Percentiles rank a stretch among this genome's conserved stretches.
Evolutionary conservation across 2,113 vertebrate species (phyloP).

Genomic region (Pseudolaguvia tuberculata): DNA sequence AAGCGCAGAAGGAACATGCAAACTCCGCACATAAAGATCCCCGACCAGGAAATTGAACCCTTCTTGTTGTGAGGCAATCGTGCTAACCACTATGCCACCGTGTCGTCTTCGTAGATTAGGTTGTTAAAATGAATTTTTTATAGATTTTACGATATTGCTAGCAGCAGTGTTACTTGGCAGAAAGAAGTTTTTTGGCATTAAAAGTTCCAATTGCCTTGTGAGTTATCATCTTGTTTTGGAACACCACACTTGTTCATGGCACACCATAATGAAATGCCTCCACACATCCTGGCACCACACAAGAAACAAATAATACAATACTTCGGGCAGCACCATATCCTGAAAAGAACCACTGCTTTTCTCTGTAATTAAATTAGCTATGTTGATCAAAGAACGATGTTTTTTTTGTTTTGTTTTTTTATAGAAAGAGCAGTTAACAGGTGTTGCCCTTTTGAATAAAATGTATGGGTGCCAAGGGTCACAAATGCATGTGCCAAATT

Average conservation of each 20-base stretch:
- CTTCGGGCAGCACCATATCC: background rate
- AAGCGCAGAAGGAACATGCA: no score
- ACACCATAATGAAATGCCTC: conserved; percentile 40
- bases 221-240: conserved; percentile 36
- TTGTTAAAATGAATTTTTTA: no score
- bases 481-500: background rate
- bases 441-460: conserved; percentile 1
- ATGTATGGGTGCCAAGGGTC: background rate
- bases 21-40: no score
- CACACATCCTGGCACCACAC: conserved; percentile 36
- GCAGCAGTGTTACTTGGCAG: conserved; percentile 38
- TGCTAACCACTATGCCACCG: no score
- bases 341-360: background rate
- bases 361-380: background rate
- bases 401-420: background rate
- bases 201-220: conserved; percentile 27
- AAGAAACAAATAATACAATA: background rate
- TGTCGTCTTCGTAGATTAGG: no score
- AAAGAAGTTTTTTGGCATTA: conserved; percentile 31
- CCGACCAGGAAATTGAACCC: no score
- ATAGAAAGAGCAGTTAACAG: background rate
- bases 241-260: conserved; percentile 33
- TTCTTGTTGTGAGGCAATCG: no score
- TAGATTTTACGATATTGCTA: conserved; percentile 4
- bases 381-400: background rate